Base-by-base conservation (phyloP, 2,888 invertebrate genomes). In the Eremobia ochroleuca region DNA sequence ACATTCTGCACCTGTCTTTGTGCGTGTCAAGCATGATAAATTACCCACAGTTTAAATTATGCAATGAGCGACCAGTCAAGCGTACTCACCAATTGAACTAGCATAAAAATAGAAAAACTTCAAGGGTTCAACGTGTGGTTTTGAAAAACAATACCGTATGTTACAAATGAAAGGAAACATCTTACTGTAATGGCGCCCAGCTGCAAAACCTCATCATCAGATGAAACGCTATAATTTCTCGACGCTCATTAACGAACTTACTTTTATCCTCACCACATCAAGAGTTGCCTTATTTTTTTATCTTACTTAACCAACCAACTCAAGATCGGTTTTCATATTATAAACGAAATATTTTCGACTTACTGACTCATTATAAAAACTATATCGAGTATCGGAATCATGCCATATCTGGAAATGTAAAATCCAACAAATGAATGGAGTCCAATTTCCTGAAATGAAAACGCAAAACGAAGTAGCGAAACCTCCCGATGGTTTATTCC, bases 221-320 rank as follows among this genome's bases (percentile, higher is more conserved):
- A 83, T 86, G 88, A 87, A 89, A 87, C 81, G 79, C 40, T 76
- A 82, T 85, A 83, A 83, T 80, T 85, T 83, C 82, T 82, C 62
- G 79, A 82, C 81, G 80, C 86, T 90, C 90, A 89, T 91, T 90
- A 90, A 88, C 87, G 43, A 71, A 81, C 62, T 77, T 77, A 72
- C 68, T 77, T 75, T 75, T 79, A 76, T 72, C 72, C 71, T 66
- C 62, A 55, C 28, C 61, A 81, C 76, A 69, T 73, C 46, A 67
- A 55, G 46, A 62, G 49, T 68, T 71, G 37, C 15, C 59, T 61
- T 73, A 71, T 67, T 74, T 76, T 43, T 70, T 77, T 67, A 67
- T 74, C 43, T 74, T 13, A 40, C 46, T 64, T 40, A 55, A 75
- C 28, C 55, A 49, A 72, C n/a, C 59, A 52, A 64, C 13, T 46